Conservation (phyloP, 1,140 invertebrate genomes). For the Heterodera schachtii region DNA sequence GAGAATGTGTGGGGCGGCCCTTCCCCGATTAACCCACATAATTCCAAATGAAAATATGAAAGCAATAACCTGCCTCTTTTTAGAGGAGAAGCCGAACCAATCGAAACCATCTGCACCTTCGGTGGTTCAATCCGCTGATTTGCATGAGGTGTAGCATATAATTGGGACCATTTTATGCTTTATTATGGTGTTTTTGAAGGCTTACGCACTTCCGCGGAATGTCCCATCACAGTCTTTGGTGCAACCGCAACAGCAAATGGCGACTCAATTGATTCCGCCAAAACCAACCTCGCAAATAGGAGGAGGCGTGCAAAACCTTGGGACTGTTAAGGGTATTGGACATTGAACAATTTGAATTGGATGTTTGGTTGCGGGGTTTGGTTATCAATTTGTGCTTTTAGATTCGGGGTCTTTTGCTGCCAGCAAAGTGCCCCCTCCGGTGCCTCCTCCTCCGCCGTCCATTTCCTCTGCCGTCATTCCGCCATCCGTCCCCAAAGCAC, state of each 20-base stretch:
- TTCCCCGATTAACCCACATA: not conserved
- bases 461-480: not conserved
- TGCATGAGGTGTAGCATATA: conserved; percentile 18
- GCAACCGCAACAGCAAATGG: not conserved
- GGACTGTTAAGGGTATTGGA: not conserved
- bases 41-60: not conserved
- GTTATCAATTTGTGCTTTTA: not conserved
- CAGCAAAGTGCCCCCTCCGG: not conserved
- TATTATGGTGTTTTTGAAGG: not conserved
- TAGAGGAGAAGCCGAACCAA: conserved; percentile 13
- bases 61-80: not conserved
- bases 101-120: conserved; percentile 17
- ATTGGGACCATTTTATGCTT: not conserved
- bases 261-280: not conserved
- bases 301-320: not conserved
- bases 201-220: not conserved
- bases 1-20: no score
- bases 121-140: conserved; percentile 7
- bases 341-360: not conserved
- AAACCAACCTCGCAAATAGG: not conserved
- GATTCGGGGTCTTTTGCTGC: not conserved
- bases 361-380: not conserved
- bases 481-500: not conserved
- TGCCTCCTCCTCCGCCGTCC: conserved; percentile 1
- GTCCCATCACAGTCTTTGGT: not conserved